phyloP scores from a whole-genome alignment of 2,888 invertebrate genomes.

The Andrena camellia region DNA sequence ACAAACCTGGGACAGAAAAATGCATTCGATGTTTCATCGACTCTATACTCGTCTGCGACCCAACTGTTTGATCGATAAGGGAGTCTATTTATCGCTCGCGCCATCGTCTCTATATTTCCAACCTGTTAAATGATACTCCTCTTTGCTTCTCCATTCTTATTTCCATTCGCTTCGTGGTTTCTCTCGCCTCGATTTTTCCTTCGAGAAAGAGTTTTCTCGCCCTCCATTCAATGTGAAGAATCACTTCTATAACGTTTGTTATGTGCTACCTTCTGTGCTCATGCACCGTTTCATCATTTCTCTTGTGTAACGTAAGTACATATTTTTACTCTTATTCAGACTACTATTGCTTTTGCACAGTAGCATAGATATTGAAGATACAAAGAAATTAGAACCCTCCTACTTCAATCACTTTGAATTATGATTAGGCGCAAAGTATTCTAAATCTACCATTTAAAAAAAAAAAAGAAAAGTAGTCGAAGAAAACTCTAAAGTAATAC shows the following conservation, averaged over 20 bases:
- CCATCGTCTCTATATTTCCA: conserved; percentile 5
- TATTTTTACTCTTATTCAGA: neutral
- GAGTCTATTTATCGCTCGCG: conserved; percentile 3
- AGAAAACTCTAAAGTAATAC: too few species aligned
- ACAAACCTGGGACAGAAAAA: too few species aligned
- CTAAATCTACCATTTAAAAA: too few species aligned
- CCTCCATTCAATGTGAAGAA: conserved; percentile 10
- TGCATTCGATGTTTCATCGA: neutral
- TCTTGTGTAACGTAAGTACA: conserved; percentile 4
- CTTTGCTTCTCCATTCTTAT: conserved; percentile 13
- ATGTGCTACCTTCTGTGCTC: neutral
- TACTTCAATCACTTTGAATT: too few species aligned
- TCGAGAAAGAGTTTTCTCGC: conserved; percentile 24
- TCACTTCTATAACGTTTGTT: conserved; percentile 21
- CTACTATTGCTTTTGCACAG: neutral
- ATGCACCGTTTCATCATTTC: conserved; percentile 12
- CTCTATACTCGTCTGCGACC: neutral
- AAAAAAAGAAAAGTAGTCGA: too few species aligned
- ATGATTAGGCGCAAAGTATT: too few species aligned
- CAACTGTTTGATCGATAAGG: conserved; percentile 7
- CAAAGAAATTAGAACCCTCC: too few species aligned
- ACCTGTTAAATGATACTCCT: conserved; percentile 28
- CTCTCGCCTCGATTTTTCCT: conserved; percentile 5
- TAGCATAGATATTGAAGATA: too few species aligned
- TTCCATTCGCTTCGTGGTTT: conserved; percentile 15